These are phyloP conservation scores for Embiotoca jacksoni DNA, from an alignment of 2,113 vertebrate genomes.

Conservation along the genomic window DNA sequence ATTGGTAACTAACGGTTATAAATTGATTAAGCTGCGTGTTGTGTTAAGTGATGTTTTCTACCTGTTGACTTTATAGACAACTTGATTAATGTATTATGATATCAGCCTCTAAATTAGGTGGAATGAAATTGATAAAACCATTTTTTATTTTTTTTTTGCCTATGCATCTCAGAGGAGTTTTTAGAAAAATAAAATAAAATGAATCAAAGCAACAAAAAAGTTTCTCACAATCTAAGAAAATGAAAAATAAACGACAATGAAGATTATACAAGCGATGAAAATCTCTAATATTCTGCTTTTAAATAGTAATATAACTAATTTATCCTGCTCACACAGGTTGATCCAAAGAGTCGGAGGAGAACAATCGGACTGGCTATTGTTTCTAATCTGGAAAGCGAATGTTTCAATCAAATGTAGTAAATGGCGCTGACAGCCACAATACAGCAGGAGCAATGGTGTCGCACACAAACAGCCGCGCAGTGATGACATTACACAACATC, in stretches of 20 bases:
- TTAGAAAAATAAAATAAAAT: background rate
- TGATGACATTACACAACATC: constrained; percentile 56
- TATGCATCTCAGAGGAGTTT: background rate
- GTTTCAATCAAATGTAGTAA: background rate
- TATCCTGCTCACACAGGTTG: constrained; percentile 2
- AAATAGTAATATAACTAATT: background rate
- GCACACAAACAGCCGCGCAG: constrained; percentile 28
- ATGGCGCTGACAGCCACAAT: constrained; percentile 2
- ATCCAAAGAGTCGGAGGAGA: constrained; percentile 31
- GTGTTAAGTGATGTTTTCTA: no score
- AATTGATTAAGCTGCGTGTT: background rate
- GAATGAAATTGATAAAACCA: no score
- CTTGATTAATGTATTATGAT: background rate
- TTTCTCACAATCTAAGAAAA: background rate
- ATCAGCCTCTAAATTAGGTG: no score
- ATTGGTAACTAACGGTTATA: background rate
- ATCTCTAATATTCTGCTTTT: background rate
- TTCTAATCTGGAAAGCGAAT: constrained; percentile 20
- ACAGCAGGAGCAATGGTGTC: constrained; percentile 5
- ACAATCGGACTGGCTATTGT: background rate
- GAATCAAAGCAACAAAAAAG: background rate
- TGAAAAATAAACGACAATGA: constrained; percentile 3
- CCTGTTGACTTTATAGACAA: background rate
- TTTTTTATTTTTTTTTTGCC: background rate
- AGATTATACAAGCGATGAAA: background rate